Percentiles rank a stretch among this genome's conserved stretches.
phyloP scores from a whole-genome alignment of 1,140 invertebrate genomes.

The Drosophila littoralis region DNA sequence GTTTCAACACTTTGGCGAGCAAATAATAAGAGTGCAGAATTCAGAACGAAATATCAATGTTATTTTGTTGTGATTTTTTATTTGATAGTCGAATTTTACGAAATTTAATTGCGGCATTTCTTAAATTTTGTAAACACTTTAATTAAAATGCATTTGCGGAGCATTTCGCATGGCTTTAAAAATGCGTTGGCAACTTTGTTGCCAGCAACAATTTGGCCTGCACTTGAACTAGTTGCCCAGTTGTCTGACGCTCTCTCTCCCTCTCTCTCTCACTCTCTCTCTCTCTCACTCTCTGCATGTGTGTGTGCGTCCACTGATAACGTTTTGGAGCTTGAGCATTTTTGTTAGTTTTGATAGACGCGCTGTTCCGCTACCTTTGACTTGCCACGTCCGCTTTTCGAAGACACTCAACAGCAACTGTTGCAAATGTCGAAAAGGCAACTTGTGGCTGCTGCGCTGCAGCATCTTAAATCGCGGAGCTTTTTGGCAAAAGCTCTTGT shows the following conservation, averaged over 20 bases:
- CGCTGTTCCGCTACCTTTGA: slow-evolving; percentile 56
- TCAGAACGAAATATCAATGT: background rate
- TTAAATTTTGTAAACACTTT: slow-evolving; percentile 11
- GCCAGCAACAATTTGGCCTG: slow-evolving; percentile 62
- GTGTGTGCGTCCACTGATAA: slow-evolving; percentile 54
- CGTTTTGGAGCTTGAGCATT: slow-evolving; percentile 23
- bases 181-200: slow-evolving; percentile 59
- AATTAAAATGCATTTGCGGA: slow-evolving; percentile 9
- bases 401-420: slow-evolving; percentile 81
- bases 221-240: slow-evolving; percentile 70
- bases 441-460: slow-evolving; percentile 71
- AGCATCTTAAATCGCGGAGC: slow-evolving; percentile 57
- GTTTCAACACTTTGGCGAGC: slow-evolving; percentile 8
- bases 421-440: slow-evolving; percentile 78
- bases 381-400: slow-evolving; percentile 76
- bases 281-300: background rate
- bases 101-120: slow-evolving; percentile 9
- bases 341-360: slow-evolving; percentile 18
- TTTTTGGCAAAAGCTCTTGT: slow-evolving; percentile 24
- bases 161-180: slow-evolving; percentile 16
- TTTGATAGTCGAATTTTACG: too few species aligned
- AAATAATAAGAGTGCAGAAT: slow-evolving; percentile 14
- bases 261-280: background rate
- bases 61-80: background rate
- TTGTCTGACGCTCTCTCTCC: slow-evolving; percentile 29